phyloP scores from a whole-genome alignment of 2,113 vertebrate species.

The Ammospiza nelsoni region DNA sequence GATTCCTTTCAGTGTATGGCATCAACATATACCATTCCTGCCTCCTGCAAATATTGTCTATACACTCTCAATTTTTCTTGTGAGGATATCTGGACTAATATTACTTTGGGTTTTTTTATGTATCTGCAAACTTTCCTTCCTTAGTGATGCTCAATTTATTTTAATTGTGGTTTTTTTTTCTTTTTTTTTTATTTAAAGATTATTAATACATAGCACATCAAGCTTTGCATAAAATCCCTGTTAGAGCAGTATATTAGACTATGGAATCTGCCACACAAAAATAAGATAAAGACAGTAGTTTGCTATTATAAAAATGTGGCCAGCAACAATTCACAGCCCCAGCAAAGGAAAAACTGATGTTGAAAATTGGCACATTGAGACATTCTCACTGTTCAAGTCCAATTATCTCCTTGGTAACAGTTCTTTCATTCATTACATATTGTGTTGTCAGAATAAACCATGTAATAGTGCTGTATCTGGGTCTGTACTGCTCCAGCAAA shows the following conservation, averaged over 20 bases:
- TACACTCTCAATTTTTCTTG: not conserved
- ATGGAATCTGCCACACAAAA: not conserved
- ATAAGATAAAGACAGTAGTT: constrained; percentile 3
- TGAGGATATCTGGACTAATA: not conserved
- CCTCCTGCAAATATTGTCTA: not conserved
- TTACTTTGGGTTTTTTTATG: not conserved
- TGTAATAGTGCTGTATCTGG: constrained; percentile 31
- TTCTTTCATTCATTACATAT: constrained; percentile 55
- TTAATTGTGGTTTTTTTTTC: not conserved
- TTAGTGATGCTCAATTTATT: not conserved
- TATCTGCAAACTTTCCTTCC: not conserved
- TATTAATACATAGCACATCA: not conserved
- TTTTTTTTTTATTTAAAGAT: not conserved
- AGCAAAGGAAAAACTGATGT: constrained; percentile 36
- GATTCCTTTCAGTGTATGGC: not conserved
- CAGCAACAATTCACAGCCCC: not conserved
- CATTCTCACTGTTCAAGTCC: constrained; percentile 56
- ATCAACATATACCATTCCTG: not conserved
- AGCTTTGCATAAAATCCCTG: not conserved
- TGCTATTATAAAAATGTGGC: not conserved
- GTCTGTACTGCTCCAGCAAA: not conserved
- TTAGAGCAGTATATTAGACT: not conserved
- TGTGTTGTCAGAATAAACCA: constrained; percentile 56
- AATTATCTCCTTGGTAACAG: constrained; percentile 67
- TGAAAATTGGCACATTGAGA: constrained; percentile 54